phyloP scores from a whole-genome alignment of 2,113 vertebrate genomes.

The Aramus guarauna region DNA sequence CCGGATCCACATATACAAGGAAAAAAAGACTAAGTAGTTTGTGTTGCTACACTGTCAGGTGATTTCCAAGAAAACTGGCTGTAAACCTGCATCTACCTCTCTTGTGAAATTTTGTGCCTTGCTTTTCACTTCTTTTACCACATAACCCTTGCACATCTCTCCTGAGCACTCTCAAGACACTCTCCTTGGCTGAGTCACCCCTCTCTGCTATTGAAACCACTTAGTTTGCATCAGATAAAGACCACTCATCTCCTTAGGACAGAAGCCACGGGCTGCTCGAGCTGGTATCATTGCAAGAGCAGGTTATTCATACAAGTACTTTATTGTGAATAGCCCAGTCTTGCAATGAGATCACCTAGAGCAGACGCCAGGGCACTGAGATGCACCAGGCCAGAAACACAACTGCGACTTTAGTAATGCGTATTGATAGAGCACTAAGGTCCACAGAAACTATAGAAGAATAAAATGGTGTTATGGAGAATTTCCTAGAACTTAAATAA shows the following conservation, averaged over 20 bases:
- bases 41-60: neutral
- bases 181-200: neutral
- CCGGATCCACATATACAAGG: neutral
- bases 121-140: neutral
- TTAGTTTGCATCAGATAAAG: neutral
- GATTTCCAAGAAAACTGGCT: neutral
- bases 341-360: neutral
- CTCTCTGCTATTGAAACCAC: neutral
- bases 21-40: neutral
- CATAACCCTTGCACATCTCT: neutral
- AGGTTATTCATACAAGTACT: neutral
- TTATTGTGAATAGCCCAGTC: neutral
- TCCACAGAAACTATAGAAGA: neutral
- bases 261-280: neutral
- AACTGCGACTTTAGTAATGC: neutral
- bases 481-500: constrained; percentile 45
- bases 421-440: neutral
- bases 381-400: neutral
- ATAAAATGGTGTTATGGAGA: neutral
- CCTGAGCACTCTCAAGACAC: neutral
- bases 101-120: neutral
- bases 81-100: neutral
- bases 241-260: neutral
- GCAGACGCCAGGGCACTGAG: rapidly evolving
- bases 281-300: neutral